Evolutionary conservation across 2,113 vertebrate genomes (phyloP), one percentile per base, ranked within the genome.

Genomic region (Xiphophorus couchianus): DNA sequence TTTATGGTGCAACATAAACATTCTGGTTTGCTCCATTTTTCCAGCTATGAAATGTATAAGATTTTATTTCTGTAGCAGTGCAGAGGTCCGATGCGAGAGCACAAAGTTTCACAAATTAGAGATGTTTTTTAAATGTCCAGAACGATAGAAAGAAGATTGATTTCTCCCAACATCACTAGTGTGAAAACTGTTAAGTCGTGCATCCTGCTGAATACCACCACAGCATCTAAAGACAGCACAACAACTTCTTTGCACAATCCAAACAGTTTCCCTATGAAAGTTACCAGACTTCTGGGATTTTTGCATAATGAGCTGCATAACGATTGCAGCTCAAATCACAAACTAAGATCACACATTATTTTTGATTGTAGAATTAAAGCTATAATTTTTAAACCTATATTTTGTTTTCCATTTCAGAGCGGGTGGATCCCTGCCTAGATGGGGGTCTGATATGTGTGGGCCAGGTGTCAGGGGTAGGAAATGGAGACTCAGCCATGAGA

Each of bases 391-490:
- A 15, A 58, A 10, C 35, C 11, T 37, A 37, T 27, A n/a, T 70
- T 73, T 2, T 60, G 15, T 31, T 86, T 37, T 91, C 58, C 84
- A 39, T 80, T 76, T 5, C 93, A 99, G 97, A 99, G 66, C 94
- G 94, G 15, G 92, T 92, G 0, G 97, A 97, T 13, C 0, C 94
- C 42, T 4, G 95, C 64, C 93, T 96, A 44, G 97, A 98, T 25
- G 93, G 72, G 93, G 66, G 72, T 77, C 73, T 60, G 39, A 51
- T 87, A 37, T 82, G 87, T 5, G 66, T 75, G 35, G 76, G 93
- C 90, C 22, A 93, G 90, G 1, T 90, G 90, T 69, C 93, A 85
- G 83, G 91, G 91, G 72, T 92, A 91, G 66, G 95, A 92, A 78
- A 90, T 88, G 64, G 94, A 90, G 81, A 95, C 88, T 90, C 93